Conservation (phyloP, 1,140 invertebrate species). For the Drosophila sturtevanti region DNA sequence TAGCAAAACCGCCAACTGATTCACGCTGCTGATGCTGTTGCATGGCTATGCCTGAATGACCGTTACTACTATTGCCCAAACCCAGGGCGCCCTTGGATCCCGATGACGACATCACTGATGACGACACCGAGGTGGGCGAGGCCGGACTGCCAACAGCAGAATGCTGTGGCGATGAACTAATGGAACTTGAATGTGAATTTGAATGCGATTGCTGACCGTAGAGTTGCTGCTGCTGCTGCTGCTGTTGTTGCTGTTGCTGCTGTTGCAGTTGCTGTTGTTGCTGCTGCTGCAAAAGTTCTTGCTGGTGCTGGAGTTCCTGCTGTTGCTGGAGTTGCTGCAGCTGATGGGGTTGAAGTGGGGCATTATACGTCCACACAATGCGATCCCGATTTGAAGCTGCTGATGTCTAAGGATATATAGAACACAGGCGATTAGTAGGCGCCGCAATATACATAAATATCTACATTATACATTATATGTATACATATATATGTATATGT, state of each 20-base stretch:
- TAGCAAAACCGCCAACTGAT: slow-evolving; percentile 29
- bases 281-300: slow-evolving; percentile 53
- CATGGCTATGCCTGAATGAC: slow-evolving; percentile 26
- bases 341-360: slow-evolving; percentile 86
- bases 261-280: slow-evolving; percentile 75
- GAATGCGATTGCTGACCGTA: slow-evolving; percentile 80
- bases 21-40: slow-evolving; percentile 53
- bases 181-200: slow-evolving; percentile 83
- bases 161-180: slow-evolving; percentile 82
- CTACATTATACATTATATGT: too few relatives aligned
- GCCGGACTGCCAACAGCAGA: slow-evolving; percentile 86
- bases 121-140: slow-evolving; percentile 93
- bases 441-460: slow-evolving; percentile 8
- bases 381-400: slow-evolving; percentile 83
- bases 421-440: slow-evolving; percentile 47
- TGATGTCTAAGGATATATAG: slow-evolving; percentile 46
- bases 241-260: slow-evolving; percentile 64
- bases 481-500: too few relatives aligned
- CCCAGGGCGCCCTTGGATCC: slow-evolving; percentile 83
- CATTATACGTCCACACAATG: slow-evolving; percentile 96
- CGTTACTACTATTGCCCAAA: slow-evolving; percentile 49
- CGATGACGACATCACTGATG: slow-evolving; percentile 91
- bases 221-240: slow-evolving; percentile 67
- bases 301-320: slow-evolving; percentile 66
- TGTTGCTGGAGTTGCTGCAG: slow-evolving; percentile 78